Base-by-base conservation (phyloP, 2,113 vertebrate genomes). In the Epinephelus fuscoguttatus region DNA sequence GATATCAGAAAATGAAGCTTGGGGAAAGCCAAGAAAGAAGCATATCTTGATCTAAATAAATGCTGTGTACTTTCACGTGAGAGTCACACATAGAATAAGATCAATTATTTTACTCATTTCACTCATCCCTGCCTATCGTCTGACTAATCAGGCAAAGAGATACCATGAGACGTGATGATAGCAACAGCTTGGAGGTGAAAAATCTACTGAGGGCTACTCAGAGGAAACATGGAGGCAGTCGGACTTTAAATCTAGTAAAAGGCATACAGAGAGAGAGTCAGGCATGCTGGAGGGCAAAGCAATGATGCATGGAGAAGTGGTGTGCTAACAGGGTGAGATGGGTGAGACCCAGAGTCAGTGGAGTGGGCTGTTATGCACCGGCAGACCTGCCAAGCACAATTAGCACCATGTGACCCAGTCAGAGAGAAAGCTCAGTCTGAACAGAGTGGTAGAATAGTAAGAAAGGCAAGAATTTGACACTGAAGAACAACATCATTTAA, bases 381-480 rank as follows among this genome's bases (percentile, higher is more conserved):
- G 78, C 88, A 76, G 89, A 92, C 82, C 89, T 95, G 92, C 89
- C 93, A 94, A 91, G 89, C 82, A 87, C 93, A 92, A 93, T 93
- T 88, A 94, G 63, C 80, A 90, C 67, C 93, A 94, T 92, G 92
- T 93, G 94, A 95, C 85, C 80, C 86, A 84, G 78, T 64, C 70
- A 90, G 78, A 84, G 74, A 71, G 70, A 68, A 75, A 70, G 50
- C 67, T 47, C 60, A 70, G 75, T 74, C 66, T 53, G 70, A 69
- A 63, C 69, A 80, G 60, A 70, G 53, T 47, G 67, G 68, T 17
- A 25, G 61, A 75, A 30, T 19, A 33, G 67, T 14, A 72, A 59
- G 75, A 83, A 81, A 88, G 59, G 40, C 42, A 69, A 62, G 55
- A 76, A 85, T 85, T 19, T 82, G 30, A 79, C 64, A 23, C n/a